Evolutionary conservation across 2,797 vertebrate species (phyloP).

Genomic region (Oophaga sylvatica): DNA sequence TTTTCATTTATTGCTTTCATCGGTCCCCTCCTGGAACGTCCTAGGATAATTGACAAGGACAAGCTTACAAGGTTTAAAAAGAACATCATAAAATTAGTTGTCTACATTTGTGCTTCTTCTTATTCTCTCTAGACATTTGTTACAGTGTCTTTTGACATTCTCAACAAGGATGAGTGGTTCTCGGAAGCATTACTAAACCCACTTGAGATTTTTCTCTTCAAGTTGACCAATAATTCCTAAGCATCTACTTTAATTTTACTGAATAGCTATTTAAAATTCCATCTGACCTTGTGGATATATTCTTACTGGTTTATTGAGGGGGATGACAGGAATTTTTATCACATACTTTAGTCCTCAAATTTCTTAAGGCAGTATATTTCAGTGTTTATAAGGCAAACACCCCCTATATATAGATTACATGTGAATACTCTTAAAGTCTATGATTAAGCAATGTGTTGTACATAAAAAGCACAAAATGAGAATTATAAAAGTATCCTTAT

Average conservation of each 20-base stretch:
- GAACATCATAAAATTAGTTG: background rate
- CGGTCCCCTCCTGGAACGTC: background rate
- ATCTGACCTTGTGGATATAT: background rate
- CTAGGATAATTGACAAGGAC: background rate
- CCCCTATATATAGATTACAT: background rate
- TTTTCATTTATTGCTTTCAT: background rate
- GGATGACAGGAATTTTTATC: background rate
- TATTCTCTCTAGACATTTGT: constrained; percentile 6
- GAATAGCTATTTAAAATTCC: background rate
- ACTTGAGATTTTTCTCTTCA: constrained; percentile 10
- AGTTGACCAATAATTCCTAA: background rate
- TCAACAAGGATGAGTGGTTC: background rate
- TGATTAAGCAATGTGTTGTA: background rate
- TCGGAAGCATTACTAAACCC: background rate
- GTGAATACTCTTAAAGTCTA: background rate
- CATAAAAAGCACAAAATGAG: background rate
- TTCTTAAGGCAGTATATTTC: background rate
- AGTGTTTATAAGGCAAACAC: background rate
- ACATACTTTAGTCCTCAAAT: background rate
- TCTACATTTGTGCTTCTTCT: background rate
- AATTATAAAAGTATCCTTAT: background rate
- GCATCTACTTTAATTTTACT: constrained; percentile 1
- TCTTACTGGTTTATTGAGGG: no score
- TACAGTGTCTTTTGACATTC: background rate
- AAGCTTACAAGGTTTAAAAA: background rate